phyloP scores from a whole-genome alignment of 2,888 invertebrate species.

The Diloba caeruleocephala region DNA sequence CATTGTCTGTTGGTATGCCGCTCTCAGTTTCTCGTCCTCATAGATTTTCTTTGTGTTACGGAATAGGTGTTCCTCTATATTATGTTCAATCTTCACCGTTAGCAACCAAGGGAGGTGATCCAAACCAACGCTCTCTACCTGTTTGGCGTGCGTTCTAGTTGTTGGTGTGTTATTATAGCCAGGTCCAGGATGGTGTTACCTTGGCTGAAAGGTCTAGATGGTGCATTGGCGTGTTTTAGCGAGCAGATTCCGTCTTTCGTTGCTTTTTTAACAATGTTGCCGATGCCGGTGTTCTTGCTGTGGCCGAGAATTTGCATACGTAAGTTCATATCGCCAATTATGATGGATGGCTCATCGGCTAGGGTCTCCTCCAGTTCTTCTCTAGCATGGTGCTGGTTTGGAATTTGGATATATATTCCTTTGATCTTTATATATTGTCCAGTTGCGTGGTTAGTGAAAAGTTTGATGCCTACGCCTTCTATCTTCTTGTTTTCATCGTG shows the following conservation, averaged over 20 bases:
- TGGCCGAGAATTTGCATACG: constrained; percentile 4
- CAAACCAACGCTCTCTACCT: constrained; percentile 16
- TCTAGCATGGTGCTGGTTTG: constrained; percentile 19
- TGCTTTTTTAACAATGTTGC: constrained; percentile 8
- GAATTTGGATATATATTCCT: constrained; percentile 15
- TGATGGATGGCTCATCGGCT: constrained; percentile 3
- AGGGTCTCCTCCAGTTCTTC: constrained; percentile 19
- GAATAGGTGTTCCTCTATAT: constrained; percentile 3
- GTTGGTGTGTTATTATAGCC: constrained; percentile 16
- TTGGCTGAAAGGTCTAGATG: constrained; percentile 15
- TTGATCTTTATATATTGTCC: constrained; percentile 7
- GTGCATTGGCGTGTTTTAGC: constrained; percentile 9
- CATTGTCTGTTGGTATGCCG: constrained; percentile 11
- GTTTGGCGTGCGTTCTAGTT: constrained; percentile 12
- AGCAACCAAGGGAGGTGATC: constrained; percentile 13
- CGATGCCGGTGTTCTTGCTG: not conserved
- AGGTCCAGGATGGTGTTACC: constrained; percentile 14
- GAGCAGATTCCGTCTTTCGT: constrained; percentile 8
- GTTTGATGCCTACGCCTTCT: constrained; percentile 20
- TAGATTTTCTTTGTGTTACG: constrained; percentile 4
- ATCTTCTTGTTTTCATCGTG: constrained; percentile 13
- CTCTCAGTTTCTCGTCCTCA: constrained; percentile 3
- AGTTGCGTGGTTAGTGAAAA: constrained; percentile 16
- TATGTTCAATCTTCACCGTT: constrained; percentile 6
- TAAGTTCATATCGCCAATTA: constrained; percentile 4